Evolutionary conservation across 2,113 vertebrate species (phyloP).

Genomic region (Leptosomus discolor): DNA sequence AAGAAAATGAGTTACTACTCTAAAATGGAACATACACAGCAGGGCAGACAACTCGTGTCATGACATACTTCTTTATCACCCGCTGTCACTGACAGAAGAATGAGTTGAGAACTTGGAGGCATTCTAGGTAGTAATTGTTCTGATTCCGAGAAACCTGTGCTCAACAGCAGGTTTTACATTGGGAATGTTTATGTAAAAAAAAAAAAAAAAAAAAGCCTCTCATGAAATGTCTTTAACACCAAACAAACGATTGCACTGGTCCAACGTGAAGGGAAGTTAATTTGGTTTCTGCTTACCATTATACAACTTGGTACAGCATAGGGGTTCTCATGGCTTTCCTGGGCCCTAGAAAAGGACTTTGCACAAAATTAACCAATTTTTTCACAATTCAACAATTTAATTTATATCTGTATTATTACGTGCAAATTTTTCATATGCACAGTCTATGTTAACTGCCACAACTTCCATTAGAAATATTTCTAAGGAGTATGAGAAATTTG

Average conservation of each 20-base stretch:
- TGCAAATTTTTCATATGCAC: not conserved
- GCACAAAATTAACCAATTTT: not conserved
- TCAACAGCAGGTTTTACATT: not conserved
- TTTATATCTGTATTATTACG: not conserved
- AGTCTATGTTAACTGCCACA: not conserved
- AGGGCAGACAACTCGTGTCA: not conserved
- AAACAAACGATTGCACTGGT: not conserved
- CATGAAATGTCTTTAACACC: not conserved
- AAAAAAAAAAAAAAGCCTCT: not conserved
- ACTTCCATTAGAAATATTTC: not conserved
- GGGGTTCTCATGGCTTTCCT: not conserved
- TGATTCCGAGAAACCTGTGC: not conserved
- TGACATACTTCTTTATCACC: not conserved
- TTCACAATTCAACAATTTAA: not conserved
- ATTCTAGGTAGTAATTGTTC: not conserved
- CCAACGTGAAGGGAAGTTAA: not conserved
- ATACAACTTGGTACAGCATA: not conserved
- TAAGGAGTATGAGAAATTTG: not conserved
- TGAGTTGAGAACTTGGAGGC: not conserved
- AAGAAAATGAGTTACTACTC: not conserved
- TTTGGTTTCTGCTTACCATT: not conserved
- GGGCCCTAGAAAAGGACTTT: not conserved
- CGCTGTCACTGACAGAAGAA: not conserved
- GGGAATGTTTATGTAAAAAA: not conserved
- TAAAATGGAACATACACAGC: not conserved